A percentile compares a stretch with the other conserved stretches of the same genome.
Evolutionary conservation across 2,888 invertebrate species (phyloP).

Genomic region (Nymphalis polychloros): DNA sequence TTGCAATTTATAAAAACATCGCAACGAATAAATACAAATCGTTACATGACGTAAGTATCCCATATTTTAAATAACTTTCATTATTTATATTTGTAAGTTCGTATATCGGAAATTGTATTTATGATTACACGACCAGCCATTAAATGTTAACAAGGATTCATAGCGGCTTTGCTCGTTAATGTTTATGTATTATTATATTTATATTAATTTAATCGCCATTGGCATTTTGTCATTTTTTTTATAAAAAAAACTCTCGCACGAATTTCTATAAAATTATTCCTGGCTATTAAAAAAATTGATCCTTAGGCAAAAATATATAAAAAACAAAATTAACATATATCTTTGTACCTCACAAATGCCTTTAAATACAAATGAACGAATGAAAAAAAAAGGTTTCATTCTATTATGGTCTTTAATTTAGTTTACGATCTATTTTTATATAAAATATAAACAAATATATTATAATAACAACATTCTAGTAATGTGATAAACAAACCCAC

Average conservation of each 20-base stretch:
- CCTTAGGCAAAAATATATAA: too few relatives aligned
- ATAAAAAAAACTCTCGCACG: too few relatives aligned
- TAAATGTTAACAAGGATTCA: neutral
- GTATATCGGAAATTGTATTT: constrained; percentile 1
- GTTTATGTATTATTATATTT: neutral
- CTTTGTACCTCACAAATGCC: too few relatives aligned
- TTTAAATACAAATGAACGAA: too few relatives aligned
- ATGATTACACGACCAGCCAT: neutral
- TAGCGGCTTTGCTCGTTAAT: neutral
- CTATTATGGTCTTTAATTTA: too few relatives aligned
- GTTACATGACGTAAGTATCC: neutral
- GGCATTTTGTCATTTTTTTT: too few relatives aligned
- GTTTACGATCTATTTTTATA: too few relatives aligned
- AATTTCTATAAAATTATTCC: too few relatives aligned
- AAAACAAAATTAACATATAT: too few relatives aligned
- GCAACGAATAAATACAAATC: neutral
- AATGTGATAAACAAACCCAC: neutral
- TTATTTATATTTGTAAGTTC: constrained; percentile 4
- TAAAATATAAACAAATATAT: neutral
- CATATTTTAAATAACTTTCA: neutral
- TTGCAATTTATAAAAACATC: neutral
- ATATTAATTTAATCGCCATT: too few relatives aligned
- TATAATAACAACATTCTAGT: neutral
- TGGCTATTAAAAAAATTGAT: too few relatives aligned
- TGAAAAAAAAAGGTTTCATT: too few relatives aligned